Evolutionary conservation across 2,113 vertebrate species (phyloP).

Genomic region (Aleadryas rufinucha): DNA sequence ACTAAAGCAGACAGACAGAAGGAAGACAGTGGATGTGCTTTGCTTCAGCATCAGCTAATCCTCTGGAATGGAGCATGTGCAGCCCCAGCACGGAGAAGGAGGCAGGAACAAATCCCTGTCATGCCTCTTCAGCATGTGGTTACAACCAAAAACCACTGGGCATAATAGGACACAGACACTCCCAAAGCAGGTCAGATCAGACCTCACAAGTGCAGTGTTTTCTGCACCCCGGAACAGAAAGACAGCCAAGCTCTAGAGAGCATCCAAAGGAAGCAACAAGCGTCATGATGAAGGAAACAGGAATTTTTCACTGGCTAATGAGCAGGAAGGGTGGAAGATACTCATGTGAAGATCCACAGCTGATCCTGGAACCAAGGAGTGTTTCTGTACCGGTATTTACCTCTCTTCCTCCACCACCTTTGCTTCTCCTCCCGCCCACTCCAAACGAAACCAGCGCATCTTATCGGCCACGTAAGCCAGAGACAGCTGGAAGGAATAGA

Average conservation of each 20-base stretch:
- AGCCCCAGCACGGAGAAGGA: background rate
- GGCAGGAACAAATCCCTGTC: background rate
- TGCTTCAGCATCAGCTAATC: background rate
- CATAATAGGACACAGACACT: background rate
- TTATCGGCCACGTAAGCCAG: background rate
- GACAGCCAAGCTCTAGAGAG: background rate
- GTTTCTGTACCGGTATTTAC: background rate
- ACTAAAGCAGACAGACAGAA: background rate
- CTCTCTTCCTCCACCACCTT: background rate
- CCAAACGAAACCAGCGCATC: background rate
- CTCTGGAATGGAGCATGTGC: background rate
- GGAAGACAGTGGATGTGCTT: background rate
- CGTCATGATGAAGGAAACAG: rapidly evolving
- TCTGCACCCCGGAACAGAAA: background rate
- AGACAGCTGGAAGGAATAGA: background rate
- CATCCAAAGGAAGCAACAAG: background rate
- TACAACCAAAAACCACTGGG: background rate
- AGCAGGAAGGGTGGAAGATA: background rate
- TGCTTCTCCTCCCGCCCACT: background rate
- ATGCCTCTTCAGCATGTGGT: background rate
- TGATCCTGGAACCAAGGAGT: rapidly evolving
- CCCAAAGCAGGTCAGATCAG: background rate
- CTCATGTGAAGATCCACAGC: background rate
- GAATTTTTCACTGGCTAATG: background rate
- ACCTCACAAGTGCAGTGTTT: background rate